Conservation (phyloP, 2,797 vertebrate genomes). For the Enteromius radiatus region DNA sequence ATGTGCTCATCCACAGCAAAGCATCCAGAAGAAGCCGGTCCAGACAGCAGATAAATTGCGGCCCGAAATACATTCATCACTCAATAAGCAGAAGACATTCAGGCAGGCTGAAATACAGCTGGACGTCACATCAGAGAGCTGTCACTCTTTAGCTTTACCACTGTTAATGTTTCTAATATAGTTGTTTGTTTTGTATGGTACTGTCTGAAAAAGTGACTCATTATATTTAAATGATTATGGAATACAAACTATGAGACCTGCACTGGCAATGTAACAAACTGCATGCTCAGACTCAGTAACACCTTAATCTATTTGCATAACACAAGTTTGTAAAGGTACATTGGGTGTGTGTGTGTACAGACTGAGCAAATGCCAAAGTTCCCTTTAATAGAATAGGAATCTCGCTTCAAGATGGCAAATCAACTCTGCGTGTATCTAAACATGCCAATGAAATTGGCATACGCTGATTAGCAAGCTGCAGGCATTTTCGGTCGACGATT, state of each 20-base stretch:
- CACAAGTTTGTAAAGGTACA: not conserved
- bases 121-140: not conserved
- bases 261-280: not conserved
- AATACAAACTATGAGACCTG: not conserved
- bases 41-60: slow-evolving; percentile 22
- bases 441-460: too few species aligned
- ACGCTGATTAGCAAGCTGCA: too few species aligned
- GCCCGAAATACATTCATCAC: slow-evolving; percentile 19
- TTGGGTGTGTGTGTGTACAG: not conserved
- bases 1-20: slow-evolving; percentile 17
- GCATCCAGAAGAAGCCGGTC: not conserved
- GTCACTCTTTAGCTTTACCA: not conserved
- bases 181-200: not conserved
- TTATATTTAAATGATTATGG: not conserved
- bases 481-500: too few species aligned
- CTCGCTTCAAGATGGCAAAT: too few species aligned
- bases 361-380: not conserved
- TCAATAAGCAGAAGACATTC: slow-evolving; percentile 19
- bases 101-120: slow-evolving; percentile 2
- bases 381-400: too few species aligned
- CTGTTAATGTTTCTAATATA: not conserved
- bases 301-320: not conserved
- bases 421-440: too few species aligned
- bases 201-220: not conserved
- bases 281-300: not conserved